Conservation (phyloP, 35 echinoderm and acorn worm genomes). For the Acanthaster planci region DNA sequence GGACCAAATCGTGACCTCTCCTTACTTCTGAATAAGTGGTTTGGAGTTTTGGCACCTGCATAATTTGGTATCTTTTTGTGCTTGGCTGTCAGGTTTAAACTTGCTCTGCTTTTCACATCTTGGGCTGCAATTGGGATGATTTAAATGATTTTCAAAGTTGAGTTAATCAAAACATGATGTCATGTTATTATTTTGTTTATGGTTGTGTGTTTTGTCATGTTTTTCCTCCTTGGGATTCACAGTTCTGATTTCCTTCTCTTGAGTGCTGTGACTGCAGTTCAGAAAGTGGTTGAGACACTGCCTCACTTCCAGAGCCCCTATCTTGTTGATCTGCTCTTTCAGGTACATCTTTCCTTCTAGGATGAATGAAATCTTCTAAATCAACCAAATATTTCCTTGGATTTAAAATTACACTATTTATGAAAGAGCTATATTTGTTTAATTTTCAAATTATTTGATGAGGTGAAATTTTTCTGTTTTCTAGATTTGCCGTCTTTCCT, state of each 20-base stretch:
- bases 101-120: too few relatives aligned
- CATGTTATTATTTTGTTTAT: too few relatives aligned
- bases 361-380: not conserved
- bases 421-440: too few relatives aligned
- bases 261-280: slow-evolving; percentile 81
- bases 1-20: too few relatives aligned
- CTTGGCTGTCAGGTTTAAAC: too few relatives aligned
- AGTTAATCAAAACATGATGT: too few relatives aligned
- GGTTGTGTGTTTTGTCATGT: not conserved
- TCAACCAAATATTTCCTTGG: not conserved
- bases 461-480: not conserved
- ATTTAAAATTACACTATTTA: not conserved
- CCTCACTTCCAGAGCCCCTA: slow-evolving; percentile 93
- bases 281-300: slow-evolving; percentile 81
- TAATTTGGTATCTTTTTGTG: too few relatives aligned
- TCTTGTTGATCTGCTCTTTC: slow-evolving; percentile 56
- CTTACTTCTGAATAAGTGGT: too few relatives aligned
- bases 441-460: too few relatives aligned
- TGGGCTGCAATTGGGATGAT: too few relatives aligned
- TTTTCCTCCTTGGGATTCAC: slow-evolving; percentile 20
- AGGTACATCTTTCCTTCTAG: slow-evolving; percentile 49
- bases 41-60: too few relatives aligned
- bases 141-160: too few relatives aligned
- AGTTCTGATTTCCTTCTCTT: slow-evolving; percentile 75
- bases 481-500: slow-evolving; percentile 67